Base-by-base conservation (phyloP, 2,888 invertebrate genomes). In the Pseudococcus longispinus region DNA sequence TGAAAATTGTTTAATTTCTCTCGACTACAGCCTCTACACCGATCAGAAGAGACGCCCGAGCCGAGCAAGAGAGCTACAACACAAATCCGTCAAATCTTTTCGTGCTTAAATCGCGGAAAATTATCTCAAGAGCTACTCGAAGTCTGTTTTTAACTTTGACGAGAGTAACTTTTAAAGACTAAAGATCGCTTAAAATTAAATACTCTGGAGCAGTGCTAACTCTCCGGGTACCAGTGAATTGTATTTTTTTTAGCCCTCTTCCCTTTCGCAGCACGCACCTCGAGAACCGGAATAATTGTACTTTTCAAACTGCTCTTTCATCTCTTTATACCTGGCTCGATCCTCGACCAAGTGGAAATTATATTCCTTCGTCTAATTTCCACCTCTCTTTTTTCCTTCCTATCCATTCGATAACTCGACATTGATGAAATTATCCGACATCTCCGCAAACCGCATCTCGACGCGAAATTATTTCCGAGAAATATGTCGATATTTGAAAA, bases 31-130 rank as follows among this genome's bases (percentile, higher is more conserved):
- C 32, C 32, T 32, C 2, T 2, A 32, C 32, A 15, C 20, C 37
- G 11, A 32, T 37, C 74, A 74, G 15, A 42, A 13, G 42, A 32
- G 32, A 13, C 5, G 20, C 9, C 6, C n/a, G 20, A 9, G 20
- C 18, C 29, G 74, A 74, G 32, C 74, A 6, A 32, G 9, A 37
- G 6, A 37, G 77, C 9, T 20, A 77, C 42, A 77, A 77, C 42
- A 77, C 42, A 77, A 77, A 77, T 70, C 77, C 77, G 37, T 77
- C 77, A 77, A 77, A 77, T 77, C 77, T 77, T 77, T 77, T 77
- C 77, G 8, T 42, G 77, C 77, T 77, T 77, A 77, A 77, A 77
- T 77, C 77, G 77, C 77, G 77, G 37, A 77, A 74, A 77, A 77
- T 77, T 77, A 77, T 77, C 77, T 77, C 15, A 42, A 77, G 77